A percentile compares a stretch with the other conserved stretches of the same genome.
phyloP scores from a whole-genome alignment of 2,888 invertebrate species.

The Fabriciana adippe region DNA sequence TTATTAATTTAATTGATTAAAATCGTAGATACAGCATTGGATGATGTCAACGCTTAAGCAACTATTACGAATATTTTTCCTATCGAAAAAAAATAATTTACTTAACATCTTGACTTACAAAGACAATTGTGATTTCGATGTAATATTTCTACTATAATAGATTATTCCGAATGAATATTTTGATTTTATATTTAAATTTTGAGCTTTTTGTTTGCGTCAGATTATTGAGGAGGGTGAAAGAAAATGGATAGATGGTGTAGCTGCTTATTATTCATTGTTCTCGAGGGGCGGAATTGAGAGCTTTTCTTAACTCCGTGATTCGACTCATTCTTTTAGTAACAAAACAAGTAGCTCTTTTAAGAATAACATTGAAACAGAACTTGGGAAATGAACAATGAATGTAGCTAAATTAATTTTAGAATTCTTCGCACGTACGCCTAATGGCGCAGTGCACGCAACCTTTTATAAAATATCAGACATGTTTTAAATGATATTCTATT shows the following conservation, averaged over 20 bases:
- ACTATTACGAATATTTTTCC: too few relatives aligned
- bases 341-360: slow-evolving; percentile 67
- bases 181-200: slow-evolving; percentile 70
- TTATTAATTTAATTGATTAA: background rate
- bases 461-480: slow-evolving; percentile 10
- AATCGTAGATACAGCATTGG: too few relatives aligned
- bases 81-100: too few relatives aligned
- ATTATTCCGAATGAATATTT: slow-evolving; percentile 46
- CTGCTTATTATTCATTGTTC: slow-evolving; percentile 79
- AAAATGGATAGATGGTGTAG: slow-evolving; percentile 77
- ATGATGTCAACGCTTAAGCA: too few relatives aligned
- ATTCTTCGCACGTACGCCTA: slow-evolving; percentile 37
- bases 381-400: slow-evolving; percentile 47
- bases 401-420: slow-evolving; percentile 40
- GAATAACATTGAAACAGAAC: slow-evolving; percentile 53
- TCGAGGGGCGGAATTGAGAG: slow-evolving; percentile 54
- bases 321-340: slow-evolving; percentile 76
- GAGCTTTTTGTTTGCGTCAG: slow-evolving; percentile 66
- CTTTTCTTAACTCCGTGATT: slow-evolving; percentile 69
- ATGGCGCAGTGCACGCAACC: slow-evolving; percentile 45
- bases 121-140: background rate
- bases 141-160: background rate
- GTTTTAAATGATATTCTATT: slow-evolving; percentile 3
- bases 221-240: slow-evolving; percentile 66
- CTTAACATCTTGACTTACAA: background rate